Evolutionary conservation across 1,140 invertebrate genomes (phyloP), one percentile per base, ranked within the genome.

Genomic region (Eurosta solidaginis): DNA sequence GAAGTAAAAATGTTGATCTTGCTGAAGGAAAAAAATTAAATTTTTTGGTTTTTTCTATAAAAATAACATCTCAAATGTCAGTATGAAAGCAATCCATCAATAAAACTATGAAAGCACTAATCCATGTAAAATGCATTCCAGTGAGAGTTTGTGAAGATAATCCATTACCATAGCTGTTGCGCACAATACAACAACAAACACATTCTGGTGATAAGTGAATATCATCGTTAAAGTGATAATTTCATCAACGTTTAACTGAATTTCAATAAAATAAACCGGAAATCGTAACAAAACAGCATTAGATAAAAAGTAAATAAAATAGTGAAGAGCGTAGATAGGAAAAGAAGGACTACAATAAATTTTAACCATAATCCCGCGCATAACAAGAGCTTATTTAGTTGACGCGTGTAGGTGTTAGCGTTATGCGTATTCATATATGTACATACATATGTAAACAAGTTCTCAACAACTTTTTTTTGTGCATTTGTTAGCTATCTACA

Each of bases 71-170:
- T 10, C 14, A 50, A 2, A n/a, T 7, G 12, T 7, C 10, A 6
- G 59, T 40, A 68, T 68, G 59, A 40, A 68, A 40, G 59, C 22
- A 68, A 68, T 68, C 59, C 59, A 68, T 68, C 59, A 68, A 40
- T 40, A 20, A 10, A 42, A 33, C 33, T 68, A 20, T 9, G 1
- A 3, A 42, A 29, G 4, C 40, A 40, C n/a, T 10, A 17, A 68
- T 12, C 33, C 33, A n/a, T 17, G 59, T 22, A 10, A 36, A n/a
- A 36, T 40, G 7, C 33, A 36, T 68, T 20, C 33, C 29, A 40
- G 40, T 59, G 14, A 33, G 54, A 59, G 54, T 59, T 25, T 14
- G 59, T 17, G 17, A 5, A 54, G 25, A 20, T 10, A 68, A 40
- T 40, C 59, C 59, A 68, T 42, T 68, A 68, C n/a, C 29, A 68